These are phyloP conservation scores for Perca schrenkii DNA, from an alignment of 2,113 vertebrate genomes.

Conservation along the genomic window DNA sequence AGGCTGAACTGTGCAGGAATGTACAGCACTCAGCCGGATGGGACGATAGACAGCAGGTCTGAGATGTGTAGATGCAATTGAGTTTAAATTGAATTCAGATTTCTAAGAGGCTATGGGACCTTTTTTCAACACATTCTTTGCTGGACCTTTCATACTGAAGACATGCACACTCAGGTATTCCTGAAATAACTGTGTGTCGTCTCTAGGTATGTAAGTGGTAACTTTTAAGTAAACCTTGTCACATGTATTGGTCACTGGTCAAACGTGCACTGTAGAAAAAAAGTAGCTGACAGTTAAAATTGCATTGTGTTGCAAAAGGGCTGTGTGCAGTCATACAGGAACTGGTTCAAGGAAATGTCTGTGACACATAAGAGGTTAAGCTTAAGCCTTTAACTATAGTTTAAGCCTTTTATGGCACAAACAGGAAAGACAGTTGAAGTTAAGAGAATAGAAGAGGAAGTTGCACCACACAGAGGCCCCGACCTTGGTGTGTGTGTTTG, in stretches of 20 bases:
- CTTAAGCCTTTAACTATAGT: too few relatives aligned
- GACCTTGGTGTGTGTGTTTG: too few relatives aligned
- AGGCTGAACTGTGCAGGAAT: conserved; percentile 54
- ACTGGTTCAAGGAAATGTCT: too few relatives aligned
- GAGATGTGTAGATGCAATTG: not conserved
- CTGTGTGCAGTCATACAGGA: too few relatives aligned
- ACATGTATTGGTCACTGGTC: not conserved
- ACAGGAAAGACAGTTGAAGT: too few relatives aligned
- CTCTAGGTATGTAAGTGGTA: not conserved
- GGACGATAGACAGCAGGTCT: conserved; percentile 15
- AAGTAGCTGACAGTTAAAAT: too few relatives aligned
- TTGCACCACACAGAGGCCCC: too few relatives aligned
- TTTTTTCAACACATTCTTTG: not conserved
- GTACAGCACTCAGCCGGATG: conserved; percentile 9
- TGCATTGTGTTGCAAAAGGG: too few relatives aligned
- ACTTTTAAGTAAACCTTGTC: not conserved
- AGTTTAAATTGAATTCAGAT: conserved; percentile 7
- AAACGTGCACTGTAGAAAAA: too few relatives aligned
- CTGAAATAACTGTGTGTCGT: not conserved
- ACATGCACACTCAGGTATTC: not conserved
- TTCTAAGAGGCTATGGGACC: not conserved
- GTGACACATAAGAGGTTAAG: too few relatives aligned
- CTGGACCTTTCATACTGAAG: not conserved
- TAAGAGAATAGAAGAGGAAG: too few relatives aligned
- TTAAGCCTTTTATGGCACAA: too few relatives aligned